Conservation (phyloP, 2,888 invertebrate genomes). For the Herminia tarsipennalis region DNA sequence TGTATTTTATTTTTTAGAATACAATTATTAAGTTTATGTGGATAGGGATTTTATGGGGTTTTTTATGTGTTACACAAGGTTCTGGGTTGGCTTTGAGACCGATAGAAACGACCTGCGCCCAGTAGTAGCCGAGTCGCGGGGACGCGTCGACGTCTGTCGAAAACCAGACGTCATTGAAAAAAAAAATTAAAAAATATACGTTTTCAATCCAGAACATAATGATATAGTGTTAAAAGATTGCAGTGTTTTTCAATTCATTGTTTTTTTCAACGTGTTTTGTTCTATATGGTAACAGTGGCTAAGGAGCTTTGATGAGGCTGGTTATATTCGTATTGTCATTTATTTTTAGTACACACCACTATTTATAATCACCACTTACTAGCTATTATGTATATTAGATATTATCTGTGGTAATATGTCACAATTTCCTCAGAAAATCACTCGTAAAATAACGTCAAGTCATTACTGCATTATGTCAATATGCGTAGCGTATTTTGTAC, state of each 20-base stretch:
- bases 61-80: constrained; percentile 44
- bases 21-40: too few species aligned
- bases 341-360: constrained; percentile 64
- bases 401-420: constrained; percentile 6
- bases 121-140: constrained; percentile 71
- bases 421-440: constrained; percentile 6
- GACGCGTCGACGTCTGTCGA: constrained; percentile 68
- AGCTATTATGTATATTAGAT: constrained; percentile 31
- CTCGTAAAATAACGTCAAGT: constrained; percentile 39
- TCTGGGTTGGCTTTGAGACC: constrained; percentile 62
- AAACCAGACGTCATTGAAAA: constrained; percentile 54
- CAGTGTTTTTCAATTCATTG: constrained; percentile 52
- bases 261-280: constrained; percentile 43
- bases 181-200: constrained; percentile 57
- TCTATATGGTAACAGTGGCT: constrained; percentile 46
- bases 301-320: constrained; percentile 58
- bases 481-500: constrained; percentile 40
- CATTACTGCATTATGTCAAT: constrained; percentile 76
- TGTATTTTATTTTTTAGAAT: neutral
- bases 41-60: constrained; percentile 14
- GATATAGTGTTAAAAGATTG: constrained; percentile 56
- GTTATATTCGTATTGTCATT: constrained; percentile 53
- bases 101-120: constrained; percentile 65
- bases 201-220: constrained; percentile 61
- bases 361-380: constrained; percentile 50